A percentile compares a stretch with the other conserved stretches of the same genome.
These are phyloP conservation scores for Castor canadensis DNA, from an alignment of 2,113 vertebrate species.

Conservation along the genomic window DNA sequence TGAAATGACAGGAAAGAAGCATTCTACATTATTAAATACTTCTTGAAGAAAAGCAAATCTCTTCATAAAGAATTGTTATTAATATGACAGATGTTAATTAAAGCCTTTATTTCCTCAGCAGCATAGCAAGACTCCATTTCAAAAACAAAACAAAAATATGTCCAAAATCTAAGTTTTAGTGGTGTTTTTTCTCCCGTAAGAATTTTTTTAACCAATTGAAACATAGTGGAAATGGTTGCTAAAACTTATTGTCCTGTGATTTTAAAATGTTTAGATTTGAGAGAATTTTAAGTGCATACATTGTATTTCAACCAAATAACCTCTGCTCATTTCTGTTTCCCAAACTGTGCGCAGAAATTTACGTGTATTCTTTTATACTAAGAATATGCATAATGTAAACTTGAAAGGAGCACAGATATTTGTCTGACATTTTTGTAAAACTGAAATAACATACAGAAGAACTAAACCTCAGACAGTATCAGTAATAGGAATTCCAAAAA, in stretches of 20 bases:
- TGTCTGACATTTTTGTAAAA: slow-evolving; percentile 19
- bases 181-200: background rate
- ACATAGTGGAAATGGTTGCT: background rate
- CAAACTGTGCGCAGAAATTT: background rate
- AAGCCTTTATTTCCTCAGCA: background rate
- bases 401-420: slow-evolving; percentile 34
- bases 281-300: background rate
- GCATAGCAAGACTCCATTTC: background rate
- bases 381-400: background rate
- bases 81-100: slow-evolving; percentile 21
- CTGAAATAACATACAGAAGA: background rate
- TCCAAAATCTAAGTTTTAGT: slow-evolving; percentile 34
- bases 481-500: slow-evolving; percentile 6
- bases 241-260: slow-evolving; percentile 31
- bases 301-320: slow-evolving; percentile 34
- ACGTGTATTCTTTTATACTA: background rate
- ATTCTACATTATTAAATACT: background rate
- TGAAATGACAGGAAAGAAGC: background rate
- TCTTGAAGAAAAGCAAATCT: slow-evolving; percentile 21
- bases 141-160: background rate
- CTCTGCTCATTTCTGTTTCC: slow-evolving; percentile 15
- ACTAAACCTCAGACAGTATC: slow-evolving; percentile 1
- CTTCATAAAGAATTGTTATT: background rate
- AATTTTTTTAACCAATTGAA: slow-evolving; percentile 5
- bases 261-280: background rate